Evolutionary conservation across 1,140 invertebrate species (phyloP).

Genomic region (Polypedilum vanderplanki): DNA sequence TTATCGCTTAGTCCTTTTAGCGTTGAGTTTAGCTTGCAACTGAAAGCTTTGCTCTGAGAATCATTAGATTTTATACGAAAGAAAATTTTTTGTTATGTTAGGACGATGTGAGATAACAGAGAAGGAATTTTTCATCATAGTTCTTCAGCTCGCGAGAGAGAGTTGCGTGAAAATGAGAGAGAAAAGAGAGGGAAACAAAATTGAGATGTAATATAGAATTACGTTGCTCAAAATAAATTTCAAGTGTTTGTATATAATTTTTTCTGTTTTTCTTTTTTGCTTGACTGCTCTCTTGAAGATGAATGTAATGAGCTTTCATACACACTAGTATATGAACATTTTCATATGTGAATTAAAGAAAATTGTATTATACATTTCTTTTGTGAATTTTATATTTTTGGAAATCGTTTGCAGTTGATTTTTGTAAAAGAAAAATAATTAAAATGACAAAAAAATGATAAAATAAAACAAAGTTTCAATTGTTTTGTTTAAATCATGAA

Average conservation of each 20-base stretch:
- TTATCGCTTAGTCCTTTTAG: background rate
- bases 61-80: slow-evolving; percentile 19
- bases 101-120: background rate
- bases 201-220: background rate
- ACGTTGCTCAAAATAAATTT: background rate
- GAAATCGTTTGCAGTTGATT: too few relatives aligned
- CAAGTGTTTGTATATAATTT: background rate
- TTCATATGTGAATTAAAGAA: too few relatives aligned
- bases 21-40: background rate
- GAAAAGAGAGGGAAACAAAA: background rate
- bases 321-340: too few relatives aligned
- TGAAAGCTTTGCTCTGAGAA: slow-evolving; percentile 19
- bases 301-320: too few relatives aligned
- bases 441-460: too few relatives aligned
- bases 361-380: too few relatives aligned
- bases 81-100: background rate
- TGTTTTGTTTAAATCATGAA: too few relatives aligned
- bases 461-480: too few relatives aligned
- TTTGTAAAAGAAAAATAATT: too few relatives aligned
- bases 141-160: background rate
- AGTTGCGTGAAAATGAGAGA: background rate
- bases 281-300: too few relatives aligned
- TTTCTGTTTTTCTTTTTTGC: background rate
- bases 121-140: background rate
- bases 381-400: too few relatives aligned